Base-by-base conservation (phyloP, 2,797 vertebrate species). In the Notolepis coatsorum region DNA sequence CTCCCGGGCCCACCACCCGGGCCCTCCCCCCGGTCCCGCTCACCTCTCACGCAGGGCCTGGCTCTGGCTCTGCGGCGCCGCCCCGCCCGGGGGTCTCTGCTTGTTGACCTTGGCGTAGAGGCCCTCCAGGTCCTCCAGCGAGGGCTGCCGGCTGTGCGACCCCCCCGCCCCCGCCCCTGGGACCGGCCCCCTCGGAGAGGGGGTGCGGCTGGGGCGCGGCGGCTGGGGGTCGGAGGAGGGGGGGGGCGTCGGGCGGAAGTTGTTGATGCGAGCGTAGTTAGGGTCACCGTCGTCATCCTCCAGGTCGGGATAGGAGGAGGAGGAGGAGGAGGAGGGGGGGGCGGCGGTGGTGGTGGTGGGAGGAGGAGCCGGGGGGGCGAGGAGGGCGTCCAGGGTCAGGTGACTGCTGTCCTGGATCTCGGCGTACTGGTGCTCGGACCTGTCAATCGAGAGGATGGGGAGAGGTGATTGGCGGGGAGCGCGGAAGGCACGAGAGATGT, bases 21-120 rank as follows among this genome's bases (percentile, higher is more conserved):
- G n/a, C n/a, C n/a, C n/a, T n/a, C n/a, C n/a, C n/a, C n/a, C n/a
- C n/a, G n/a, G n/a, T n/a, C n/a, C n/a, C n/a, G n/a, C n/a, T n/a
- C n/a, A n/a, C n/a, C n/a, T n/a, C n/a, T n/a, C n/a, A n/a, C n/a
- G n/a, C n/a, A n/a, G n/a, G n/a, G n/a, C n/a, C n/a, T n/a, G n/a
- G n/a, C n/a, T n/a, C n/a, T n/a, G n/a, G n/a, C n/a, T n/a, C n/a
- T n/a, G n/a, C n/a, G n/a, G n/a, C n/a, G n/a, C n/a, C n/a, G n/a
- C n/a, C n/a, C n/a, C n/a, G n/a, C n/a, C n/a, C n/a, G 92, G 92
- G 8, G 91, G 87, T 53, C 94, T 93, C 28, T 65, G 33, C 85
- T 97, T 98, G 93, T 96, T 98, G 87, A 99, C 94, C 84, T 96
- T 97, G 69, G 96, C 96, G 68, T 99, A 98, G 10, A 99, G 89